These are phyloP conservation scores for Latrodectus geometricus DNA, from an alignment of 1,140 invertebrate species.

Conservation along the genomic window DNA sequence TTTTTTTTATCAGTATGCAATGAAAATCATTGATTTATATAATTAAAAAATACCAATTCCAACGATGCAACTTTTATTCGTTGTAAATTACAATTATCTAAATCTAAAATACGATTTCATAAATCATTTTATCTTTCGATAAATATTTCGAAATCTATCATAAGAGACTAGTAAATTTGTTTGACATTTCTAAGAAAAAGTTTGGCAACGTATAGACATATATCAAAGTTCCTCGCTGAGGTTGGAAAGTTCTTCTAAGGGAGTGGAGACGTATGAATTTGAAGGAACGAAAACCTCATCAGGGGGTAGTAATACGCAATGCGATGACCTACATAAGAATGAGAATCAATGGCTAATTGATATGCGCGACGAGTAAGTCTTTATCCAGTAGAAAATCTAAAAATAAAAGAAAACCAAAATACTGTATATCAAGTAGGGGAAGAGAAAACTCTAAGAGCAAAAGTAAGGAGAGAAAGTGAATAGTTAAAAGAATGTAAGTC, in stretches of 20 bases:
- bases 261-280: not conserved
- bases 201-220: not conserved
- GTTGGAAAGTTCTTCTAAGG: not conserved
- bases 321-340: conserved; percentile 7
- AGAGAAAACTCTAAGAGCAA: too few species aligned
- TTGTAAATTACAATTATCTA: not conserved
- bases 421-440: too few species aligned
- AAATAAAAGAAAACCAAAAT: too few species aligned
- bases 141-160: not conserved
- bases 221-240: not conserved
- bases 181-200: not conserved
- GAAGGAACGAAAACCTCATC: not conserved
- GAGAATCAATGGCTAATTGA: not conserved
- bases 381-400: too few species aligned
- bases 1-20: too few species aligned
- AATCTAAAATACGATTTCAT: not conserved
- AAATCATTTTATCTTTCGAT: not conserved
- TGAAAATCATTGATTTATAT: too few species aligned
- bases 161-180: not conserved
- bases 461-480: too few species aligned
- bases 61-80: too few species aligned
- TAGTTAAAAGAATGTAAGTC: too few species aligned
- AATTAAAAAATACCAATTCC: too few species aligned
- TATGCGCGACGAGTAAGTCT: not conserved
- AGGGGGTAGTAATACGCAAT: not conserved